Conservation (phyloP, 2,113 vertebrate genomes). For the Cebidichthys violaceus region DNA sequence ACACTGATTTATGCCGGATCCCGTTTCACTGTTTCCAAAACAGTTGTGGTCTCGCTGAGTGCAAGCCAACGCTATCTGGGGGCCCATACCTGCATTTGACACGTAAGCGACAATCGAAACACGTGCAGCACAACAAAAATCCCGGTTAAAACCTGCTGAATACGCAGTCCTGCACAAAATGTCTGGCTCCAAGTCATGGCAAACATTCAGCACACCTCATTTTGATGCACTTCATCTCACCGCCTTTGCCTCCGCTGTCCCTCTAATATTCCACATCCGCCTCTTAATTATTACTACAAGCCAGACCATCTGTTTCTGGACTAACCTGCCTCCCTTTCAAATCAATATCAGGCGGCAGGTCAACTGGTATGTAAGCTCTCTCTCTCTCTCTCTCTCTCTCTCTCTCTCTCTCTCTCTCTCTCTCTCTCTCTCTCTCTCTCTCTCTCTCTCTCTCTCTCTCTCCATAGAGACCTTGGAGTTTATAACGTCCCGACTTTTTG, state of each 20-base stretch:
- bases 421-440: not conserved
- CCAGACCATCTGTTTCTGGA: constrained; percentile 74
- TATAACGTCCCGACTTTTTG: constrained; percentile 13
- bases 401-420: not conserved
- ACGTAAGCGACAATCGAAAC: constrained; percentile 39
- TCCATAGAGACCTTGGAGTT: constrained; percentile 32
- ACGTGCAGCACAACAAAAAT: constrained; percentile 4
- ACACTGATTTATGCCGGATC: constrained; percentile 75
- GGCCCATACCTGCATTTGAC: constrained; percentile 60
- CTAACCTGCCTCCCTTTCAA: constrained; percentile 55
- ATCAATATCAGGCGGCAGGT: constrained; percentile 61
- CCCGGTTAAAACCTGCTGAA: not conserved
- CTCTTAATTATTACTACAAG: constrained; percentile 71
- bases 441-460: constrained; percentile 1
- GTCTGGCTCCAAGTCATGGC: constrained; percentile 47
- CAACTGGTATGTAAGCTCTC: constrained; percentile 49
- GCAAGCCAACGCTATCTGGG: constrained; percentile 22
- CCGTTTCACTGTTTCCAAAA: constrained; percentile 77
- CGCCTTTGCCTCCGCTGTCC: constrained; percentile 59
- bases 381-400: not conserved
- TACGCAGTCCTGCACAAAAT: constrained; percentile 38
- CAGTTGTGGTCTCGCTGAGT: constrained; percentile 45
- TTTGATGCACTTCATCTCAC: constrained; percentile 64
- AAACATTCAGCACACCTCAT: constrained; percentile 62
- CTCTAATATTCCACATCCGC: constrained; percentile 78